phyloP scores from a whole-genome alignment of 2,113 vertebrate species.

The Podarcis raffonei region DNA sequence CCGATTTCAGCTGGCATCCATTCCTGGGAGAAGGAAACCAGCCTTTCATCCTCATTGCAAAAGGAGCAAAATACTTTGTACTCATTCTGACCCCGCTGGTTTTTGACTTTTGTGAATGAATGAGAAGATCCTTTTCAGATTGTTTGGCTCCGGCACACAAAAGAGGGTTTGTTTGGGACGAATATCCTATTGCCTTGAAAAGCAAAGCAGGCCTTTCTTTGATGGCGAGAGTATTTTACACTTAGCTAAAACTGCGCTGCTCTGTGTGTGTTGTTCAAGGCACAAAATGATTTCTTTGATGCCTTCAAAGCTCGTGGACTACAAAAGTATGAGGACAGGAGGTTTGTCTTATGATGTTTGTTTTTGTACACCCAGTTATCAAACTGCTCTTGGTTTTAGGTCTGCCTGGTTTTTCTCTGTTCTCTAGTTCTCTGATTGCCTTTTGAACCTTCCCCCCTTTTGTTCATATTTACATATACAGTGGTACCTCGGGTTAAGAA shows the following conservation, averaged over 20 bases:
- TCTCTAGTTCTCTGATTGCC: slow-evolving; percentile 33
- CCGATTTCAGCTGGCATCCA: not conserved
- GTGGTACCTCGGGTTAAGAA: no score
- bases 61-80: not conserved
- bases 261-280: not conserved
- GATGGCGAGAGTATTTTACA: not conserved
- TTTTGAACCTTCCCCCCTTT: slow-evolving; percentile 41
- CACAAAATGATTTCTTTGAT: slow-evolving; percentile 10
- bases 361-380: slow-evolving; percentile 32
- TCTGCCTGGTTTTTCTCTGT: slow-evolving; percentile 16
- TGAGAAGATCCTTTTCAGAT: not conserved
- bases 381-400: slow-evolving; percentile 16
- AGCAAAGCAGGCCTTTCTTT: not conserved
- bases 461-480: slow-evolving; percentile 32
- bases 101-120: not conserved
- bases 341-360: slow-evolving; percentile 14
- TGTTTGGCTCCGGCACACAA: not conserved
- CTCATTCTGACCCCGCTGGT: not conserved
- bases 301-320: not conserved
- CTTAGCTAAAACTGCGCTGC: not conserved
- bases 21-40: not conserved
- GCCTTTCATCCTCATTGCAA: not conserved
- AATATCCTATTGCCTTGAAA: not conserved
- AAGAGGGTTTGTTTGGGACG: not conserved
- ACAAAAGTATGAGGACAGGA: not conserved